Evolutionary conservation across 1,140 invertebrate genomes (phyloP).

Genomic region (Stegodyphus mimosarum): DNA sequence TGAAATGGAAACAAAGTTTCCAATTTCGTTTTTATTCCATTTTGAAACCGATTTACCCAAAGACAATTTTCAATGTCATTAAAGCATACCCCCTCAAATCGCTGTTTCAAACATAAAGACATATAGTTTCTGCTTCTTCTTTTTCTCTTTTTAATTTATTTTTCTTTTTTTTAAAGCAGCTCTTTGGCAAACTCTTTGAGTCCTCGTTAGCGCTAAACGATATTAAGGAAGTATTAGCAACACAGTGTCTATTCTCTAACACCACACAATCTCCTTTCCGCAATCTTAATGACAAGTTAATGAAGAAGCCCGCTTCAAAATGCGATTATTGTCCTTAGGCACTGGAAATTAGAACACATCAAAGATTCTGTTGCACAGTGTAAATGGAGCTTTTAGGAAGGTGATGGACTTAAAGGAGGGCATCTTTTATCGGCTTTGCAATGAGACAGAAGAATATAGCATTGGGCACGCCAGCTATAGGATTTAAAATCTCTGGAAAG

Average conservation of each 20-base stretch:
- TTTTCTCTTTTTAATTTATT: no score
- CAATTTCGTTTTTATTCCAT: no score
- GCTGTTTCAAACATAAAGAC: no score
- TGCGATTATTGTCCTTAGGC: slow-evolving; percentile 57
- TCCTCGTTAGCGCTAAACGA: slow-evolving; percentile 53
- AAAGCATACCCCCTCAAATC: slow-evolving; percentile 31
- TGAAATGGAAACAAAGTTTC: no score
- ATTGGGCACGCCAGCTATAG: background rate
- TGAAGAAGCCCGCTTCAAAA: slow-evolving; percentile 57
- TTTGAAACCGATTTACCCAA: background rate
- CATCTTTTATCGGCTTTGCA: slow-evolving; percentile 39
- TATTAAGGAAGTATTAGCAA: slow-evolving; percentile 55
- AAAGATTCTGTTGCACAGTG: slow-evolving; percentile 51
- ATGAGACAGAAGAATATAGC: background rate
- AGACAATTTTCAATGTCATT: slow-evolving; percentile 6
- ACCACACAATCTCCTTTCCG: slow-evolving; percentile 49
- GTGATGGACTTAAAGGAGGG: slow-evolving; percentile 25
- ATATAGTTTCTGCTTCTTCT: no score
- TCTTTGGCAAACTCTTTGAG: slow-evolving; percentile 33
- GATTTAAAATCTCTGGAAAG: background rate
- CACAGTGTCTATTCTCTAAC: slow-evolving; percentile 13
- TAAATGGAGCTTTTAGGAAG: slow-evolving; percentile 55
- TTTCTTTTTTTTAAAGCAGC: background rate
- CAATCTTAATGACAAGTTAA: slow-evolving; percentile 59
- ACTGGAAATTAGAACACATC: slow-evolving; percentile 54